Percentiles rank a stretch among this genome's conserved stretches.
Conservation (phyloP, 2,888 invertebrate species). For the Zele albiditarsus region DNA sequence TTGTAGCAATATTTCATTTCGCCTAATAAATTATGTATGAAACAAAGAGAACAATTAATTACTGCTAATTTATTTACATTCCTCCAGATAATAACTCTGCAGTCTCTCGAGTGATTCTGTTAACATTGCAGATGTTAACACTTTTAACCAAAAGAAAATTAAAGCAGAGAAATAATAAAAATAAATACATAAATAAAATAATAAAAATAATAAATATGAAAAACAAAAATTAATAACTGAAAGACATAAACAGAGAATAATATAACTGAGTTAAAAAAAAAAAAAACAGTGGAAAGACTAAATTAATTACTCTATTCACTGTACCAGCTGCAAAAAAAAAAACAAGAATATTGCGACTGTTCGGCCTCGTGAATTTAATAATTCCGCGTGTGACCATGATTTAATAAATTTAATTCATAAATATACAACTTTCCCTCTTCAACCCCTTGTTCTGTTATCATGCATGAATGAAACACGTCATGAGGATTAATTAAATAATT, state of each 20-base stretch:
- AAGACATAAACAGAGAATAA: not conserved
- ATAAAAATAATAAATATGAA: not conserved
- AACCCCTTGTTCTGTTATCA: not conserved
- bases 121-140: constrained; percentile 51
- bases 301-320: constrained; percentile 1
- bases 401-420: not conserved
- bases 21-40: not conserved
- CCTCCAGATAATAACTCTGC: constrained; percentile 43
- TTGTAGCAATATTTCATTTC: not conserved
- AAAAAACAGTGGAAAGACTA: not conserved
- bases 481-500: constrained; percentile 16
- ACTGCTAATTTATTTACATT: constrained; percentile 45
- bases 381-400: not conserved
- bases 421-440: not conserved
- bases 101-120: constrained; percentile 51
- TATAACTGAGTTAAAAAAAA: not conserved
- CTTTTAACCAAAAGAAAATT: constrained; percentile 27
- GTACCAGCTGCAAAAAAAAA: not conserved
- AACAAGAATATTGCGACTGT: constrained; percentile 13
- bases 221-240: not conserved
- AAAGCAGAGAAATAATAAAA: not conserved
- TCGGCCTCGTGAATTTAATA: constrained; percentile 8
- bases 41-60: constrained; percentile 11
- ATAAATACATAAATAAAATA: not conserved
- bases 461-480: not conserved